phyloP scores from a whole-genome alignment of 2,888 invertebrate species.

The Brachylomia viminalis region DNA sequence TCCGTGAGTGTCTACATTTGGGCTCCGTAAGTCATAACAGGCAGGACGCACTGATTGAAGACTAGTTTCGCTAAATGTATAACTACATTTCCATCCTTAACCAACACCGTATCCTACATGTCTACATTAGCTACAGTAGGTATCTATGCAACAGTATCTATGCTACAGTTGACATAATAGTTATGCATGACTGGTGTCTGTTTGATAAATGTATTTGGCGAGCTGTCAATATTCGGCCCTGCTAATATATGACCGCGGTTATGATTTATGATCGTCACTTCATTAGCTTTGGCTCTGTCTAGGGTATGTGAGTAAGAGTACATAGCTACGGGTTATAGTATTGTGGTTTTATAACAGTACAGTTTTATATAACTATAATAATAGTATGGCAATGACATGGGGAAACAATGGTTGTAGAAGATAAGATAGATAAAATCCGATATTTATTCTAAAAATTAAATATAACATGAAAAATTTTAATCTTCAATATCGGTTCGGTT shows the following conservation, averaged over 20 bases:
- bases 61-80: too few species aligned
- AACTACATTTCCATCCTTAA: too few species aligned
- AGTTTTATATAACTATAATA: too few species aligned
- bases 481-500: too few species aligned
- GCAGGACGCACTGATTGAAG: too few species aligned
- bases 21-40: too few species aligned
- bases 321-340: background rate
- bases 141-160: background rate
- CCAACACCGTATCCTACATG: too few species aligned
- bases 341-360: background rate
- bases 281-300: slow-evolving; percentile 73
- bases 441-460: background rate
- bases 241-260: slow-evolving; percentile 72
- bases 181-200: slow-evolving; percentile 51
- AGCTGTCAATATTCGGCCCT: slow-evolving; percentile 78
- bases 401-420: background rate
- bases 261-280: slow-evolving; percentile 83
- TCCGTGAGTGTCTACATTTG: too few species aligned
- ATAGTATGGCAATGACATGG: background rate
- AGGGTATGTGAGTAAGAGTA: background rate
- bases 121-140: too few species aligned
- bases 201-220: slow-evolving; percentile 72
- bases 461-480: too few species aligned
- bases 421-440: background rate
- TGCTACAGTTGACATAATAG: slow-evolving; percentile 30